Percentiles rank a stretch among this genome's conserved stretches.
Evolutionary conservation across 2,797 vertebrate species (phyloP).

Genomic region (Parotocinclus haroldoi): DNA sequence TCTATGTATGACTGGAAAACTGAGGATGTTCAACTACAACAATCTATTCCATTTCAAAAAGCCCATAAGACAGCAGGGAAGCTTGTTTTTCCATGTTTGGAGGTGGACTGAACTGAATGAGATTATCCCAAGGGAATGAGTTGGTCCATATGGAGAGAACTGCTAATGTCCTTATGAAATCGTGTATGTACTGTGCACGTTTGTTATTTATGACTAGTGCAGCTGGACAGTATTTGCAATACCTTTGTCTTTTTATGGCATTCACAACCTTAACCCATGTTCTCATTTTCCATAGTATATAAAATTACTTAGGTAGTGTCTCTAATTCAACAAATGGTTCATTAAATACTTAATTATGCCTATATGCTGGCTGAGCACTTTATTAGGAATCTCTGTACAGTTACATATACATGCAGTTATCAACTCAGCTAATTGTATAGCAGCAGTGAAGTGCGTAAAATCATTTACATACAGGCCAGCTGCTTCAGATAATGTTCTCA

Average conservation of each 20-base stretch:
- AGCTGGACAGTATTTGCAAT: background rate
- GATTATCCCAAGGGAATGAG: conserved; percentile 11
- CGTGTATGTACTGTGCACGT: background rate
- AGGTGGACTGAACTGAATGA: conserved; percentile 8
- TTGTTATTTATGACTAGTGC: conserved; percentile 15
- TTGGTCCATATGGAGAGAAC: conserved; percentile 29
- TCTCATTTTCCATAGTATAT: too few species aligned
- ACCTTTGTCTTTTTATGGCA: background rate
- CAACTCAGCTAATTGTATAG: too few species aligned
- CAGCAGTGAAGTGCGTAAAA: too few species aligned
- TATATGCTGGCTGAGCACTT: too few species aligned
- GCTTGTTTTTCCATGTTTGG: conserved; percentile 11
- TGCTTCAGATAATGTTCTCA: too few species aligned
- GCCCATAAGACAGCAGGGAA: background rate
- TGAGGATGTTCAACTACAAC: background rate
- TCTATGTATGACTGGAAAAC: background rate
- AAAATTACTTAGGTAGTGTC: too few species aligned
- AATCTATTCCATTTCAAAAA: background rate
- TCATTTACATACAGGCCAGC: too few species aligned
- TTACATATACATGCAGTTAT: too few species aligned
- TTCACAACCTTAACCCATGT: background rate
- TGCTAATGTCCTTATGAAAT: conserved; percentile 10
- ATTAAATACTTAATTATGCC: too few species aligned
- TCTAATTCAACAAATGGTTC: too few species aligned
- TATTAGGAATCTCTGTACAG: too few species aligned